Base-by-base conservation (phyloP, 2,797 vertebrate species). In the Gymnocypris eckloni region DNA sequence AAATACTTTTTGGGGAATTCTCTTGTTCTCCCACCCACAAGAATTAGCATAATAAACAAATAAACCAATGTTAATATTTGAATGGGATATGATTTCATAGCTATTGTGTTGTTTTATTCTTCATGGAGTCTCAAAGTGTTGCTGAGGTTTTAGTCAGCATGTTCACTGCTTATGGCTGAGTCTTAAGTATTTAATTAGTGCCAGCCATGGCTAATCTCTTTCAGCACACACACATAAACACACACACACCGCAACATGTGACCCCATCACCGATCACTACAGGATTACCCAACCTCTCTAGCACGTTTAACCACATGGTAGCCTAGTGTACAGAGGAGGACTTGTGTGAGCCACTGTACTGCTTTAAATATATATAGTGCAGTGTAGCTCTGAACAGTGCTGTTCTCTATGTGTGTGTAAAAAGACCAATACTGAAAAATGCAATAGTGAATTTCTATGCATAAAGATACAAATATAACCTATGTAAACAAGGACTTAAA, bases 131-230 rank as follows among this genome's bases (percentile, higher is more conserved):
- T 82, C 25, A 77, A 18, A 81, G 12, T 70, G 39, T 78, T 64
- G 75, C 81, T 33, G 66, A 79, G 71, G 28, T n/a, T 81, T 86
- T 72, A 82, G 86, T 87, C 87, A 87, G 90, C 86, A 88, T 88
- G 87, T 88, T 90, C 88, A 86, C 84, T 85, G 73, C 86, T 88
- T 89, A 89, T 69, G 72, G 87, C 88, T 89, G 83, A 87, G 90
- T 87, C 90, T 89, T 89, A 90, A 90, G 90, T 83, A 89, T 90
- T 90, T 90, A 90, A 90, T 90, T 90, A 90, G 87, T 90, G 87
- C 84, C 88, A 88, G 90, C 88, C 76, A 85, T 87, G 48, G 87
- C 84, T 90, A 90, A 90, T 90, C 90, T 88, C 72, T 81, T 77
- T 39, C 75, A 56, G 79, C 70, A 81, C 86, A 81, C 87, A 86